Conservation (phyloP, 2,888 invertebrate genomes). For the Meiosimyza platycephala region DNA sequence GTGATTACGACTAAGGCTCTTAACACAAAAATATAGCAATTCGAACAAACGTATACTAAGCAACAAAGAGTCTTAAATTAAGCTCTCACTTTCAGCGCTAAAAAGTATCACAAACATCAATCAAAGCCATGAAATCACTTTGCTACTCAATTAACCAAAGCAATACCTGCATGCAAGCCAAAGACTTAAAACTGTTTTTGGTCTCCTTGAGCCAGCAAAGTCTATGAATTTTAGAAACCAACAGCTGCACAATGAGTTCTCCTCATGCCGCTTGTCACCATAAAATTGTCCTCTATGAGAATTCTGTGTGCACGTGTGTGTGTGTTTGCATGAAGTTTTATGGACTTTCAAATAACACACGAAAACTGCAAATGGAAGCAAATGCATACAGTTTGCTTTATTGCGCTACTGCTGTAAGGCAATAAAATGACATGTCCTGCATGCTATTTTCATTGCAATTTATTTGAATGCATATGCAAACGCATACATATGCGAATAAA, state of each 20-base stretch:
- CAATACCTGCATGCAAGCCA: not conserved
- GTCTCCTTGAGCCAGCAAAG: not conserved
- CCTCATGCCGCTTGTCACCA: slow-evolving; percentile 3
- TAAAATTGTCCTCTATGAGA: not conserved
- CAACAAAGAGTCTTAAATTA: too few relatives aligned
- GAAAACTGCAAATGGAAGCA: too few relatives aligned
- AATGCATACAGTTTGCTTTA: too few relatives aligned
- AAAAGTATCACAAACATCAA: not conserved
- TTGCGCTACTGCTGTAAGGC: too few relatives aligned
- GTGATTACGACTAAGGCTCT: too few relatives aligned
- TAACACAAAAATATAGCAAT: too few relatives aligned
- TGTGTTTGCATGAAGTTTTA: not conserved
- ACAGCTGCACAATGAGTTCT: not conserved
- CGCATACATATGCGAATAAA: not conserved
- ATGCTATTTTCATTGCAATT: too few relatives aligned
- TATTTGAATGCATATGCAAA: slow-evolving; percentile 9
- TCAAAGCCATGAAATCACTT: not conserved
- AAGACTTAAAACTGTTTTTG: not conserved
- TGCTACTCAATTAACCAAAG: not conserved
- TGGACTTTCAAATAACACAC: not conserved
- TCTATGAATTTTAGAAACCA: not conserved
- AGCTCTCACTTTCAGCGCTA: too few relatives aligned
- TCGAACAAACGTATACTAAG: too few relatives aligned
- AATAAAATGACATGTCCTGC: too few relatives aligned
- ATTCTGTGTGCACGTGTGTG: not conserved